Evolutionary conservation across 1,140 invertebrate species (phyloP).

Genomic region (Wiebesia pumilae): DNA sequence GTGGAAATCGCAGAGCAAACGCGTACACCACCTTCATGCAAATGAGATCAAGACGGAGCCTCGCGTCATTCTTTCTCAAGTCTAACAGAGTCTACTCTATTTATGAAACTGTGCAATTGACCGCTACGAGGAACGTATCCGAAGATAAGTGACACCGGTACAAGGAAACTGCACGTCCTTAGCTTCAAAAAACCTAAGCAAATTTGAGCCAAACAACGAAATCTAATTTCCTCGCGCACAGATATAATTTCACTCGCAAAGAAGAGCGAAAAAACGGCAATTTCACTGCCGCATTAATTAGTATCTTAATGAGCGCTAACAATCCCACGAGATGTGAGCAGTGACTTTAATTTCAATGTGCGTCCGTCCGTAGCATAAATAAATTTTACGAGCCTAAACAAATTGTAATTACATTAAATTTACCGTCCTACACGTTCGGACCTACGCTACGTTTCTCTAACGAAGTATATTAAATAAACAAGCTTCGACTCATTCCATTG

Average conservation of each 20-base stretch:
- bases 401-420: not conserved
- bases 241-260: not conserved
- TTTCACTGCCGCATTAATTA: conserved; percentile 17
- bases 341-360: too few relatives aligned
- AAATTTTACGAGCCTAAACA: not conserved
- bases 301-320: not conserved
- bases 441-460: not conserved
- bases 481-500: not conserved
- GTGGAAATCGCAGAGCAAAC: not conserved
- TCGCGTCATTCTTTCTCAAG: not conserved
- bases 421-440: not conserved
- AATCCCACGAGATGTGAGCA: conserved; percentile 1
- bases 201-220: not conserved
- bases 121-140: not conserved
- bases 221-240: not conserved
- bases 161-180: not conserved
- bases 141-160: not conserved
- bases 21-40: not conserved
- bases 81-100: not conserved
- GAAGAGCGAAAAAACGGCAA: not conserved
- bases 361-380: not conserved
- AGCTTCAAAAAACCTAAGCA: not conserved
- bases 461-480: conserved; percentile 9
- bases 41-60: not conserved
- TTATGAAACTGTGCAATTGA: not conserved